A percentile compares a stretch with the other conserved stretches of the same genome.
phyloP scores from a whole-genome alignment of 2,113 vertebrate species.

The Lathamus discolor region DNA sequence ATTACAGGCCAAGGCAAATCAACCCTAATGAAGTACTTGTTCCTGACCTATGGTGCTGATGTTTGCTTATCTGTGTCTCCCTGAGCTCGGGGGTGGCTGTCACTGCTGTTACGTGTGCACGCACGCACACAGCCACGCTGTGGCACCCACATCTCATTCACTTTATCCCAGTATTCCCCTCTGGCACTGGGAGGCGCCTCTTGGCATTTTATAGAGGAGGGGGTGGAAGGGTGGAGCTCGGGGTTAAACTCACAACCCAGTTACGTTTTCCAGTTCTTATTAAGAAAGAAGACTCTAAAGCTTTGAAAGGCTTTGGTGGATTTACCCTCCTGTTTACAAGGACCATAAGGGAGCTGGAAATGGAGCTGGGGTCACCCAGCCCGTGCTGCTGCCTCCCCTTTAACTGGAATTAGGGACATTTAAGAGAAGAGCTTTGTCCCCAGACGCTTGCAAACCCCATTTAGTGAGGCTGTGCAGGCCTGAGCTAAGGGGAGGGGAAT shows the following conservation, averaged over 20 bases:
- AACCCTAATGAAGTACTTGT: neutral
- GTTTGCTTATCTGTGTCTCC: neutral
- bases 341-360: neutral
- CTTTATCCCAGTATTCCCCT: neutral
- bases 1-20: neutral
- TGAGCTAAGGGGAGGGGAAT: accelerated
- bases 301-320: neutral
- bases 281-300: neutral
- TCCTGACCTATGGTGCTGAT: neutral
- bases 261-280: neutral
- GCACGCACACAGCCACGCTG: accelerated
- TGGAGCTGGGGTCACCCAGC: accelerated
- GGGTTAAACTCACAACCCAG: neutral
- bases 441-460: accelerated
- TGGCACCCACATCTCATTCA: neutral
- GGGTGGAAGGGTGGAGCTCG: neutral
- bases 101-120: no score
- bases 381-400: neutral
- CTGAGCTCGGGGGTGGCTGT: neutral
- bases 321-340: neutral
- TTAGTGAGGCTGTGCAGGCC: neutral
- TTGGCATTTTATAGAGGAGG: neutral
- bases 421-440: neutral
- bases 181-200: no score
- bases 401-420: neutral